Percentiles rank a stretch among this genome's conserved stretches.
Evolutionary conservation across 1,140 invertebrate species (phyloP).

Genomic region (Lineus longissimus): DNA sequence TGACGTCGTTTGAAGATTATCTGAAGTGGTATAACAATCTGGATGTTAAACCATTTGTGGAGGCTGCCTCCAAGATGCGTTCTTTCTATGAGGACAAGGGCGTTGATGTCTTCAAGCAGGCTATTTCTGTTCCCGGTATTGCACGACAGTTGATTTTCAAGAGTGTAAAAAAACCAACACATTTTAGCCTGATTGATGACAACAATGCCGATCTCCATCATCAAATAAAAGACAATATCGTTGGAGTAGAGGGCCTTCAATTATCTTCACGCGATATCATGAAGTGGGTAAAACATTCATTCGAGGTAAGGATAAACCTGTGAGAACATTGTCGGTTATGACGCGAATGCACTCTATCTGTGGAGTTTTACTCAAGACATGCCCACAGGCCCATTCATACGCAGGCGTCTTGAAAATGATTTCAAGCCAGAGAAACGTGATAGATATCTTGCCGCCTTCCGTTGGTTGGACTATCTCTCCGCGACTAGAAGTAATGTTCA

Average conservation of each 20-base stretch:
- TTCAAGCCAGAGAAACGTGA: conserved; percentile 8
- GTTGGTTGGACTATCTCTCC: background rate
- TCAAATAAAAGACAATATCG: conserved; percentile 14
- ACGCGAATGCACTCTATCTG: conserved; percentile 24
- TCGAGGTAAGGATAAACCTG: background rate
- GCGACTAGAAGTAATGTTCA: background rate
- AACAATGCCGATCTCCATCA: conserved; percentile 18
- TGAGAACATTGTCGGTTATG: conserved; percentile 17
- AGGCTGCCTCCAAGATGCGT: conserved; percentile 9
- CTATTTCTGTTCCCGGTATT: conserved; percentile 15
- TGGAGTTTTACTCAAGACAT: conserved; percentile 16
- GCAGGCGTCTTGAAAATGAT: conserved; percentile 3
- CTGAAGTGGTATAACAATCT: conserved; percentile 20
- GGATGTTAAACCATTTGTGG: conserved; percentile 17
- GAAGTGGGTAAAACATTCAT: conserved; percentile 19
- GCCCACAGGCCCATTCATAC: conserved; percentile 15
- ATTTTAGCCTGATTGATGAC: conserved; percentile 18
- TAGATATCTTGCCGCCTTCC: conserved; percentile 8
- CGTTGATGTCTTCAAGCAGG: conserved; percentile 19
- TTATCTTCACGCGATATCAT: conserved; percentile 26
- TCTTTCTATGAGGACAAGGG: conserved; percentile 16
- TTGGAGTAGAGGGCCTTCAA: conserved; percentile 21
- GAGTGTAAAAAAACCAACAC: background rate
- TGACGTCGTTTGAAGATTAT: conserved; percentile 5
- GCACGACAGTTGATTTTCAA: background rate